These are phyloP conservation scores for Clivina fossor DNA, from an alignment of 2,888 invertebrate species.

Conservation along the genomic window DNA sequence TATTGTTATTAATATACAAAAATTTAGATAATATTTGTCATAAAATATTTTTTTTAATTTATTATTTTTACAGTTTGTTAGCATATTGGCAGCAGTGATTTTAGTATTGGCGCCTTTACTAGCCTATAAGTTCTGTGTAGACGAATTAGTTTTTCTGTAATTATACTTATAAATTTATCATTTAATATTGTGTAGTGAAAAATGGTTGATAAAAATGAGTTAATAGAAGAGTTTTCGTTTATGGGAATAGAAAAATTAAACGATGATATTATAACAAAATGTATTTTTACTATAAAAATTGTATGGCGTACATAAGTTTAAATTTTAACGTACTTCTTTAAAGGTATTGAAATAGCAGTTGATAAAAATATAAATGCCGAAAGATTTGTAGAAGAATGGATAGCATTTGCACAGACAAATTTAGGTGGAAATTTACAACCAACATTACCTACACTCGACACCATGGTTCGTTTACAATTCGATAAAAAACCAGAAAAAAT, in stretches of 20 bases:
- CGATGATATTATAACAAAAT: slow-evolving; percentile 21
- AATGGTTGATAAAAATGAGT: slow-evolving; percentile 34
- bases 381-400: slow-evolving; percentile 76
- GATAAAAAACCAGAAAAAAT: slow-evolving; percentile 15
- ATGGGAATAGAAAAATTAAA: slow-evolving; percentile 40
- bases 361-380: slow-evolving; percentile 66
- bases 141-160: no score
- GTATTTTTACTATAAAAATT: slow-evolving; percentile 2
- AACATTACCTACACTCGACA: slow-evolving; percentile 1
- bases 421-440: slow-evolving; percentile 56
- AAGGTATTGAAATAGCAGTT: slow-evolving; percentile 66
- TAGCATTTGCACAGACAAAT: slow-evolving; percentile 71
- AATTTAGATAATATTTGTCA: no score
- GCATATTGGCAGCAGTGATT: no score
- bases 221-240: slow-evolving; percentile 43
- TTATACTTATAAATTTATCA: not conserved
- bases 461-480: slow-evolving; percentile 20
- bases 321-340: slow-evolving; percentile 2
- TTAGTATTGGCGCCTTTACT: slow-evolving; percentile 31
- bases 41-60: no score
- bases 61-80: no score
- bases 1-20: no score
- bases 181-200: slow-evolving; percentile 1
- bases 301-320: not conserved
- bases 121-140: slow-evolving; percentile 16